Evolutionary conservation across 2,888 invertebrate species (phyloP), one percentile per base, ranked within the genome.

Genomic region (Ophraella communa): DNA sequence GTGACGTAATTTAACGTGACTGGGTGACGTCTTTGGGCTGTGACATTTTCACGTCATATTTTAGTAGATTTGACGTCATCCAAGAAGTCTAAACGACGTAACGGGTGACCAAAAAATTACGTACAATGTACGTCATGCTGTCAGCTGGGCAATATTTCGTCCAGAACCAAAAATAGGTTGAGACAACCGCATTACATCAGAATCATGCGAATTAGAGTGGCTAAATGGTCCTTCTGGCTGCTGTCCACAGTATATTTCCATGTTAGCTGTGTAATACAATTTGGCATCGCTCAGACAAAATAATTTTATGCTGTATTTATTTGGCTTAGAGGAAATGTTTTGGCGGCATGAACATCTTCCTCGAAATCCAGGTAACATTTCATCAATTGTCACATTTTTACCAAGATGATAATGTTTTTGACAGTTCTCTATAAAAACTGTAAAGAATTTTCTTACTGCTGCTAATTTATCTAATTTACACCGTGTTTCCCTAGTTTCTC

Each of bases 181-280:
- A n/a, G n/a, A n/a, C n/a, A n/a, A n/a, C n/a, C n/a, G n/a, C n/a
- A n/a, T n/a, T n/a, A n/a, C n/a, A n/a, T n/a, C n/a, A n/a, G n/a
- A n/a, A n/a, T n/a, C n/a, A n/a, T n/a, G n/a, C n/a, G n/a, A n/a
- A n/a, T n/a, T n/a, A n/a, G n/a, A n/a, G n/a, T n/a, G n/a, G n/a
- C n/a, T n/a, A n/a, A n/a, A n/a, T n/a, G n/a, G n/a, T n/a, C n/a
- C 67, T 56, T 61, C 64, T 18, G 69, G 69, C 52, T 69, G 67
- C 44, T 49, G 18, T 4, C 66, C 67, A 3, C 44, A 62, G 42
- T 71, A 71, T 11, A 67, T 53, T 45, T 70, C 62, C 59, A 66
- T 57, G 20, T 67, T 69, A 4, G 35, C 21, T 3, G 35, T 47
- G 60, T 67, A 71, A 59, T 42, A 67, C 5, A 33, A 10, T 30